Conservation (phyloP, 1,140 invertebrate species). For the Trachymyrmex septentrionalis region DNA sequence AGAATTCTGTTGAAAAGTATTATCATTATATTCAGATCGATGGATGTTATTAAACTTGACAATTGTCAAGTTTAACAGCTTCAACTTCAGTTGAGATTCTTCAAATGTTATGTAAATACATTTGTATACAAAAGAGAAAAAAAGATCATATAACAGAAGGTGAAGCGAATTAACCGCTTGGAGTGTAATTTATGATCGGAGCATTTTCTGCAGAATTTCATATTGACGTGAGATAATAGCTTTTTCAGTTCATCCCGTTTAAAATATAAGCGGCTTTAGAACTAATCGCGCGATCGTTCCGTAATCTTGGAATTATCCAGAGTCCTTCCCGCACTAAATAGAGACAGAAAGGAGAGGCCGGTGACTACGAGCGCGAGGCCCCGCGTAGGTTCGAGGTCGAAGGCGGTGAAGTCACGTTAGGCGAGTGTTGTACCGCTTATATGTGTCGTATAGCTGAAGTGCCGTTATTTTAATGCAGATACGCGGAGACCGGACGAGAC, state of each 20-base stretch:
- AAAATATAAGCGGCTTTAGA: slow-evolving; percentile 25
- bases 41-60: background rate
- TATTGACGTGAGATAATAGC: background rate
- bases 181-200: background rate
- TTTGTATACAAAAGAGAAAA: background rate
- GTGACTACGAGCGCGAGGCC: slow-evolving; percentile 59
- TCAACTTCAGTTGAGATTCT: background rate
- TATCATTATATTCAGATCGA: background rate
- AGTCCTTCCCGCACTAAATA: slow-evolving; percentile 54
- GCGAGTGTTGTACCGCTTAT: slow-evolving; percentile 70
- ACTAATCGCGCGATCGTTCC: slow-evolving; percentile 27
- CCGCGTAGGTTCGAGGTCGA: slow-evolving; percentile 76
- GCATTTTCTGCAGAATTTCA: background rate
- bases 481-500: slow-evolving; percentile 73
- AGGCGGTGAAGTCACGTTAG: slow-evolving; percentile 76
- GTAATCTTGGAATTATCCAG: slow-evolving; percentile 57
- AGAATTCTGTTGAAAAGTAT: background rate
- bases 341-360: slow-evolving; percentile 47
- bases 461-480: slow-evolving; percentile 77
- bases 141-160: background rate
- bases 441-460: slow-evolving; percentile 73
- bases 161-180: background rate
- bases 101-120: background rate
- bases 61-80: background rate
- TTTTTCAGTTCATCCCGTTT: background rate